A percentile compares a stretch with the other conserved stretches of the same genome.
Conservation (phyloP, 2,888 invertebrate species). For the Adelphocoris suturalis region DNA sequence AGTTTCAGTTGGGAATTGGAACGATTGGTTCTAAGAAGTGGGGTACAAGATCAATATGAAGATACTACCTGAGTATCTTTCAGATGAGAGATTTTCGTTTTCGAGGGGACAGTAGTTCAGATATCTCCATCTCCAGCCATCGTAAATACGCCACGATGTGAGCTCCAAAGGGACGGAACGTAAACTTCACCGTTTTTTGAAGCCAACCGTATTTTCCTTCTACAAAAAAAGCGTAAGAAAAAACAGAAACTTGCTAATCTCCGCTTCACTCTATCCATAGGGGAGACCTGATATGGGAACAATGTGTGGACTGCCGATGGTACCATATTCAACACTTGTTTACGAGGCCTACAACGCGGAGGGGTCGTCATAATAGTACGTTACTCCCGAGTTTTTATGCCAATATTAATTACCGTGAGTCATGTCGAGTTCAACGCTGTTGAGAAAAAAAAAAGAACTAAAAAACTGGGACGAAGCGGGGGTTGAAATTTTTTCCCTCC, state of each 20-base stretch:
- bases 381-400: constrained; percentile 67
- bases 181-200: neutral
- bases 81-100: too few species aligned
- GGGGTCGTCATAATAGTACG: constrained; percentile 59
- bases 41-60: too few species aligned
- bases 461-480: neutral
- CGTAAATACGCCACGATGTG: too few species aligned
- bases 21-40: too few species aligned
- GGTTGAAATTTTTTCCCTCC: constrained; percentile 8
- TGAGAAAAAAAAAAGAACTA: neutral
- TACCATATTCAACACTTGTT: constrained; percentile 51
- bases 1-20: too few species aligned
- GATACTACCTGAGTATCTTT: too few species aligned
- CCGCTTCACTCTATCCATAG: constrained; percentile 23
- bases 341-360: constrained; percentile 14
- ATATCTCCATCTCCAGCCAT: too few species aligned
- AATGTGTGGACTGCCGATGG: constrained; percentile 66
- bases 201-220: constrained; percentile 17
- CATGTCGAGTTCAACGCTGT: constrained; percentile 41
- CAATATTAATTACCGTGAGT: constrained; percentile 69
- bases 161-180: too few species aligned
- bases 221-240: neutral
- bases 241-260: constrained; percentile 26
- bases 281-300: constrained; percentile 48
- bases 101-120: too few species aligned